These are phyloP conservation scores for Cyrtorhinus lividipennis DNA, from an alignment of 1,140 invertebrate species.

Conservation along the genomic window DNA sequence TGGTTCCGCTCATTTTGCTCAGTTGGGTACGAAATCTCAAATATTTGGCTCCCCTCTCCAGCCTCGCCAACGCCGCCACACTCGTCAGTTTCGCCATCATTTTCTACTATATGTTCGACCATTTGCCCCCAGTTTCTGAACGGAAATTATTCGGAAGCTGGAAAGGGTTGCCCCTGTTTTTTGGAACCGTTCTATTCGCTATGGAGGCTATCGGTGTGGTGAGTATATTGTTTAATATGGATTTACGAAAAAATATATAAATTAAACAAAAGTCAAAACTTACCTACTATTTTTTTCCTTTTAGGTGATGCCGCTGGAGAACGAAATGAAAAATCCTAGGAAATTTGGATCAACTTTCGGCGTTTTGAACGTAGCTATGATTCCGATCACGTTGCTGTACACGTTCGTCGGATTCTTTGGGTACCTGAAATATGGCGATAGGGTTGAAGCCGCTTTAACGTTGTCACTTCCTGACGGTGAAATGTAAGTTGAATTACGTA, in stretches of 20 bases:
- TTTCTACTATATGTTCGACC: constrained; percentile 50
- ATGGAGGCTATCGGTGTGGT: constrained; percentile 52
- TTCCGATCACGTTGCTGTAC: constrained; percentile 54
- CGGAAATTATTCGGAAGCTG: constrained; percentile 31
- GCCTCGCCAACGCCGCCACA: constrained; percentile 51
- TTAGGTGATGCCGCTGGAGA: constrained; percentile 69
- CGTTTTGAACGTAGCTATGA: constrained; percentile 64
- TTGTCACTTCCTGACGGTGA: constrained; percentile 45
- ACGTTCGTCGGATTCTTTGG: constrained; percentile 66
- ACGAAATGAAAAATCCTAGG: constrained; percentile 66
- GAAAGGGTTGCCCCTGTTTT: constrained; percentile 41
- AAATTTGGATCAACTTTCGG: constrained; percentile 52
- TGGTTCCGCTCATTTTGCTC: constrained; percentile 50
- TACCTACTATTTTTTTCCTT: constrained; percentile 39
- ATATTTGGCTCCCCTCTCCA: constrained; percentile 55
- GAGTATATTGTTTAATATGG: constrained; percentile 36
- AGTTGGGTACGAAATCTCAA: constrained; percentile 57
- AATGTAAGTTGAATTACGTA: constrained; percentile 44
- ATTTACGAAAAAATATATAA: not conserved
- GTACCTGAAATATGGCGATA: constrained; percentile 60
- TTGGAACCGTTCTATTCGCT: constrained; percentile 47
- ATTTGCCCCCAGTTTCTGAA: constrained; percentile 35
- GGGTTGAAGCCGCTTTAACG: constrained; percentile 48
- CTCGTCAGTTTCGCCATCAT: constrained; percentile 48
- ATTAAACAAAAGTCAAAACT: not conserved